Evolutionary conservation across 35 echinoderm and acorn worm species (phyloP).

Genomic region (Lytechinus pictus): DNA sequence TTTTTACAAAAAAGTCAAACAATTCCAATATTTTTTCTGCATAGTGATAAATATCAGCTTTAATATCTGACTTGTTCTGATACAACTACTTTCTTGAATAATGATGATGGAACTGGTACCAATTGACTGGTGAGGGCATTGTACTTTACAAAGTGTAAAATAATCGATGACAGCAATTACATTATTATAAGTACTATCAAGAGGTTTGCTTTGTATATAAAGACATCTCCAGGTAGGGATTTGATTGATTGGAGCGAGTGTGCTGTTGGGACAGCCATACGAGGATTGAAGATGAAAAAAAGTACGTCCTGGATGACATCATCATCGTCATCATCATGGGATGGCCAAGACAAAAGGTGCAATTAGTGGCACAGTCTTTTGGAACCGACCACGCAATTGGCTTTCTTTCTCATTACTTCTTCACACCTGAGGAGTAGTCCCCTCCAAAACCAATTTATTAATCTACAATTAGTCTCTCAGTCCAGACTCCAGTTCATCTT

Average conservation of each 20-base stretch:
- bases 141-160: background rate
- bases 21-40: background rate
- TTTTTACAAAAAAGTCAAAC: background rate
- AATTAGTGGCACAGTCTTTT: background rate
- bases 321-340: background rate
- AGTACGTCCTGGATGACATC: background rate
- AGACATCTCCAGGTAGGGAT: background rate
- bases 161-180: background rate
- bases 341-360: background rate
- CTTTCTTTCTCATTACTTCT: background rate
- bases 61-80: background rate
- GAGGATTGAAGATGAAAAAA: background rate
- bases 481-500: background rate
- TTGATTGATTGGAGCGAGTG: conserved; percentile 6
- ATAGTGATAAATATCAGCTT: background rate
- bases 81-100: background rate
- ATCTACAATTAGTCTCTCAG: background rate
- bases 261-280: background rate
- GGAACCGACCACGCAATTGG: background rate
- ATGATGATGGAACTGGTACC: background rate
- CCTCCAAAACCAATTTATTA: background rate
- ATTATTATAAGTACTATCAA: conserved; percentile 6
- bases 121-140: background rate
- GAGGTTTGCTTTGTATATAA: conserved; percentile 13
- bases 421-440: background rate